Base-by-base conservation (phyloP, 1,140 invertebrate genomes). In the Helicorthomorpha holstii region DNA sequence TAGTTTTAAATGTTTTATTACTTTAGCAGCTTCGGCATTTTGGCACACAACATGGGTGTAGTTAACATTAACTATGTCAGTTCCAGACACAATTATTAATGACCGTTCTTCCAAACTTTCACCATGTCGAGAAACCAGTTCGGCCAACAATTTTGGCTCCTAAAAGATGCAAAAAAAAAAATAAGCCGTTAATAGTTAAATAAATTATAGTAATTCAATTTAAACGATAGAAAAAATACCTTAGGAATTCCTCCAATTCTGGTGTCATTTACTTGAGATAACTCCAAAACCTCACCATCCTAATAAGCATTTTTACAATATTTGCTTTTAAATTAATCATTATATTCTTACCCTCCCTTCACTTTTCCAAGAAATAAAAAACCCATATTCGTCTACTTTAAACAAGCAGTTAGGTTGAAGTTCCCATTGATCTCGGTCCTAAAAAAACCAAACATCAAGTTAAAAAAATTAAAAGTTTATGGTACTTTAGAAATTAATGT, bases 311-410 rank as follows among this genome's bases (percentile, higher is more conserved):
- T 16, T 16, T 34, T 34, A 34, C 7, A 34, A 7, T 7, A 34
- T 34, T 41, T 29, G 19, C 21, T 27, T 49, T 24, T 26, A 27
- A 25, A 12, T 51, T 54, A 19, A 47, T 7, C 29, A 34, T 7
- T 7, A 34, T 7, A 34, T 34, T 49, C 23, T 75, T 70, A 96
- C 93, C 75, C 79, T 80, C 54, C 85, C 85, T 57, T 96, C 92
- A 64, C 90, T 93, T 69, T 97, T 95, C 94, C 93, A 98, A 66
- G 93, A 94, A 56, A 99, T 88, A 71, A 97, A 99, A 73, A 98
- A 99, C 44, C 93, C 94, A 74, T 90, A 93, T 66, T 97, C 90
- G 67, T 99, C 95, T 23, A 98, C 92, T 72, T 88, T 88, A 65
- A 98, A 92, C 51, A 80, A 66, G 60, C 90, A 94, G 63, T 82